phyloP scores from a whole-genome alignment of 1,140 invertebrate genomes.

The Ganaspis sp. region DNA sequence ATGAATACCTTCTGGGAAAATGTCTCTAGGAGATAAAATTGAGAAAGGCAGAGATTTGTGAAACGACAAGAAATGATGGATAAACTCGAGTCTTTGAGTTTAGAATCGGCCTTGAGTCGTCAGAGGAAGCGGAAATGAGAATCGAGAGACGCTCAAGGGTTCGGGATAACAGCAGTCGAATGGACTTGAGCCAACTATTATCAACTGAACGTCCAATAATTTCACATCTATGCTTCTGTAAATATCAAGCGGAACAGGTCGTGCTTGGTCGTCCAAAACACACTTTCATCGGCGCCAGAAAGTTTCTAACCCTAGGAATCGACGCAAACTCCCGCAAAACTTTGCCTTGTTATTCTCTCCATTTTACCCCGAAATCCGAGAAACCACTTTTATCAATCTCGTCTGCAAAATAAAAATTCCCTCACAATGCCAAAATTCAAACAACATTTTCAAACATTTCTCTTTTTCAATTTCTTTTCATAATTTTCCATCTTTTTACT shows the following conservation, averaged over 20 bases:
- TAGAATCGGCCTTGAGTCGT: not conserved
- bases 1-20: not conserved
- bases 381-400: constrained; percentile 8
- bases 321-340: not conserved
- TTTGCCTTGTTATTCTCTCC: constrained; percentile 40
- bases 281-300: constrained; percentile 50
- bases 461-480: not conserved
- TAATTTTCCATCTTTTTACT: too few species aligned
- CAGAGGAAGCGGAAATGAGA: constrained; percentile 3
- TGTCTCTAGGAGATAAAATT: not conserved
- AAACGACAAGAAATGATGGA: not conserved
- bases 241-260: constrained; percentile 9
- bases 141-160: not conserved
- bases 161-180: not conserved
- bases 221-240: constrained; percentile 14
- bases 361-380: constrained; percentile 23
- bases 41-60: not conserved
- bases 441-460: not conserved
- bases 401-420: constrained; percentile 6
- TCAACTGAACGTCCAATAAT: constrained; percentile 20
- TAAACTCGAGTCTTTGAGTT: not conserved
- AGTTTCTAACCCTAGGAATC: constrained; percentile 41
- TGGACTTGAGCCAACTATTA: constrained; percentile 12
- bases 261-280: constrained; percentile 44
- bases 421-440: not conserved